Evolutionary conservation across 2,113 vertebrate species (phyloP).

Genomic region (Syngnathus typhle): DNA sequence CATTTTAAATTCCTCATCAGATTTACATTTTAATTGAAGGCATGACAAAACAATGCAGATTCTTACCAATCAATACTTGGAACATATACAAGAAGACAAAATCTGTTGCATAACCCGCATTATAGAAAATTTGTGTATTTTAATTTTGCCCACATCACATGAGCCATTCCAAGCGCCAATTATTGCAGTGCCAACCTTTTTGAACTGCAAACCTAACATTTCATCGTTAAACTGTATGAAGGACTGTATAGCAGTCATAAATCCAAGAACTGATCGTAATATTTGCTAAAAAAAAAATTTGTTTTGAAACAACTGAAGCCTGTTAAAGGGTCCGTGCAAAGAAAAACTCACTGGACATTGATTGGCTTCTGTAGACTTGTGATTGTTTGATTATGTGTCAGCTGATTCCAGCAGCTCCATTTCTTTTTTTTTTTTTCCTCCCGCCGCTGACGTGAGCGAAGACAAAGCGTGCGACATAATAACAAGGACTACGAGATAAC

Average conservation of each 20-base stretch:
- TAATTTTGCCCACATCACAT: background rate
- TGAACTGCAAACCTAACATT: background rate
- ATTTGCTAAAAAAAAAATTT: background rate
- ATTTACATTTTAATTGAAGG: background rate
- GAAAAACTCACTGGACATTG: background rate
- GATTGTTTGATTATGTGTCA: background rate
- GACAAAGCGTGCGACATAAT: background rate
- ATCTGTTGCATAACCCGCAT: background rate
- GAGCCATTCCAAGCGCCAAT: background rate
- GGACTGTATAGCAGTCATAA: background rate
- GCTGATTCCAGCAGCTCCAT: conserved; percentile 9
- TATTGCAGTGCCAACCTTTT: background rate
- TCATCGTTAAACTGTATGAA: background rate
- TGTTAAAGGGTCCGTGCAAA: background rate
- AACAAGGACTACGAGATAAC: background rate
- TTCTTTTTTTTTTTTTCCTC: background rate
- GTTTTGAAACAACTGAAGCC: background rate
- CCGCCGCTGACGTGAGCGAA: background rate
- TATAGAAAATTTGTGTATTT: background rate
- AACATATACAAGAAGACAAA: background rate
- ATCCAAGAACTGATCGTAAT: background rate
- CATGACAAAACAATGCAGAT: background rate
- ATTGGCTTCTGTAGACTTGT: background rate
- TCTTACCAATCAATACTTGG: background rate
- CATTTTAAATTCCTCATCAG: background rate